phyloP scores from a whole-genome alignment of 2,797 vertebrate species.

The Fratercula arctica region DNA sequence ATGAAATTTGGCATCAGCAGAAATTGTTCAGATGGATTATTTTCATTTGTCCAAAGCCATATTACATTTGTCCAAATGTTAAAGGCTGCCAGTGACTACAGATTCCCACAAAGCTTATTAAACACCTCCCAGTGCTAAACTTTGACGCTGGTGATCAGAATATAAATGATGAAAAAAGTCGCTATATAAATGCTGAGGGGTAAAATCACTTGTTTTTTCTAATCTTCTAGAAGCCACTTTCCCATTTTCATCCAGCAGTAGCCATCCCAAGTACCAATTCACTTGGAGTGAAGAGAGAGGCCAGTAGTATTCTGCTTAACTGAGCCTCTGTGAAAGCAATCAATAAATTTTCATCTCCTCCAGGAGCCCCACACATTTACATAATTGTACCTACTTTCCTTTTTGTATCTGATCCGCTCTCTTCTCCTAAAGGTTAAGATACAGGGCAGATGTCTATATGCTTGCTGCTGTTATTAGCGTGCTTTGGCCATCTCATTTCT shows the following conservation, averaged over 20 bases:
- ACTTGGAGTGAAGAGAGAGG: background rate
- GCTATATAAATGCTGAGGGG: background rate
- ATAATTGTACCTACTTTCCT: constrained; percentile 63
- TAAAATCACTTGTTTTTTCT: background rate
- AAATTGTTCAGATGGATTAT: constrained; percentile 22
- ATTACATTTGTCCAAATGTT: background rate
- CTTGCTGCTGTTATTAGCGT: constrained; percentile 54
- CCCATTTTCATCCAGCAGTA: background rate
- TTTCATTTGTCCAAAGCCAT: constrained; percentile 15
- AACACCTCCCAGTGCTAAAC: background rate
- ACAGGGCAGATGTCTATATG: constrained; percentile 47
- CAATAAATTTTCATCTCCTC: constrained; percentile 58
- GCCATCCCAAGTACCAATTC: background rate
- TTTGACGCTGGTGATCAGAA: background rate
- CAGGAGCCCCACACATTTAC: constrained; percentile 46
- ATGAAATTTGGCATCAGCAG: constrained; percentile 12
- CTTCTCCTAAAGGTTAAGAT: constrained; percentile 70
- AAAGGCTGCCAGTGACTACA: background rate
- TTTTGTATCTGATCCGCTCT: constrained; percentile 6
- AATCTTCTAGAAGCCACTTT: background rate
- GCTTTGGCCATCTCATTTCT: constrained; percentile 80
- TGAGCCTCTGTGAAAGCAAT: constrained; percentile 53
- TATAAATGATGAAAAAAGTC: background rate
- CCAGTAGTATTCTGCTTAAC: background rate
- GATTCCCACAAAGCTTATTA: background rate